Percentiles rank a stretch among this genome's conserved stretches.
phyloP scores from a whole-genome alignment of 2,888 invertebrate genomes.

The Eupithecia inturbata region DNA sequence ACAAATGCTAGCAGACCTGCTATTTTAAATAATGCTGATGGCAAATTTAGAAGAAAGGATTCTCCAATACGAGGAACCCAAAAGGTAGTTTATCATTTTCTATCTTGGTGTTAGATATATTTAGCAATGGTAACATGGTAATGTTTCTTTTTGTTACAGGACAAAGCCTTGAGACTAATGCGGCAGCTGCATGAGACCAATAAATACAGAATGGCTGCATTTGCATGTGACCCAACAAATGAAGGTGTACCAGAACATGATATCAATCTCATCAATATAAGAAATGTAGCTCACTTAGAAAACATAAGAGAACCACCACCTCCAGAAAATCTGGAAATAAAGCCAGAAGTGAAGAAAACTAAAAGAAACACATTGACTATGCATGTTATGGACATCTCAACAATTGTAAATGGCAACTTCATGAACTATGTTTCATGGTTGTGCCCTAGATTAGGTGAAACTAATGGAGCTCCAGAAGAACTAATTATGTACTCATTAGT shows the following conservation, averaged over 20 bases:
- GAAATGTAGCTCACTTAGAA: conserved; percentile 76
- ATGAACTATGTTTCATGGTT: conserved; percentile 88
- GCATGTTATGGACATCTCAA: conserved; percentile 93
- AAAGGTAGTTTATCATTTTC: conserved; percentile 46
- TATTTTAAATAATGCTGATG: conserved; percentile 56
- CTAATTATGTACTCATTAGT: conserved; percentile 95
- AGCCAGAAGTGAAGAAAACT: conserved; percentile 83
- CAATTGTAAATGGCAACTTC: conserved; percentile 86
- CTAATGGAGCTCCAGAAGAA: conserved; percentile 91
- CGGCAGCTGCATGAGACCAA: conserved; percentile 80
- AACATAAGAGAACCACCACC: conserved; percentile 65
- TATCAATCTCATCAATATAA: conserved; percentile 79
- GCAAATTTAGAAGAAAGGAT: conserved; percentile 69
- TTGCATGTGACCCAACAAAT: conserved; percentile 74
- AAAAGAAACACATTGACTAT: conserved; percentile 89
- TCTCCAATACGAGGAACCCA: conserved; percentile 69
- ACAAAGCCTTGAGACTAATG: conserved; percentile 78
- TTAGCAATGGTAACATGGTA: neutral
- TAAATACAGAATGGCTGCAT: conserved; percentile 81
- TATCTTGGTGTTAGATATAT: neutral
- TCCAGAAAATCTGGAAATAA: conserved; percentile 62
- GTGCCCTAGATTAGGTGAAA: conserved; percentile 87
- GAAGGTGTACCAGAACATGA: conserved; percentile 74
- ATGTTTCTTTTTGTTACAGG: conserved; percentile 62
- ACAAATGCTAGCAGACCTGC: conserved; percentile 33